Percentiles rank a stretch among this genome's conserved stretches.
Evolutionary conservation across 2,888 invertebrate genomes (phyloP).

Genomic region (Drosophila pegasa): DNA sequence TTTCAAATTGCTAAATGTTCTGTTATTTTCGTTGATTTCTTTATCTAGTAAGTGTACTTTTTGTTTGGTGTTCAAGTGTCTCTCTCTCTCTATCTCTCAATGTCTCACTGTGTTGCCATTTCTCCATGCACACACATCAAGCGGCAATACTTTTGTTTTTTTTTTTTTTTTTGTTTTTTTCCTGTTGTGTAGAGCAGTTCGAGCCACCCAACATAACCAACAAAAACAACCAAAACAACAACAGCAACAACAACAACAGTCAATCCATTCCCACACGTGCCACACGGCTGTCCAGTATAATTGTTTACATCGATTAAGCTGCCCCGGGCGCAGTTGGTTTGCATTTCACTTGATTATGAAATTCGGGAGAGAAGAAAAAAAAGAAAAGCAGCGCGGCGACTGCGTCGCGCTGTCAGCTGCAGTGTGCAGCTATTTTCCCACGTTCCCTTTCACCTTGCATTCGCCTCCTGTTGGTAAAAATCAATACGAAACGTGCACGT

Average conservation of each 20-base stretch:
- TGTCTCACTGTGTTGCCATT: constrained; percentile 59
- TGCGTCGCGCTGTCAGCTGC: constrained; percentile 28
- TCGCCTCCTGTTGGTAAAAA: constrained; percentile 60
- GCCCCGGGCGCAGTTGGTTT: constrained; percentile 2
- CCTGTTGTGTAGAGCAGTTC: constrained; percentile 27
- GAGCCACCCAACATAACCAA: constrained; percentile 45
- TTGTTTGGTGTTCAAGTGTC: constrained; percentile 62
- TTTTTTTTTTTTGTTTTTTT: constrained; percentile 15
- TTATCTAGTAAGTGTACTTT: constrained; percentile 51
- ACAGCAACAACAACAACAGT: constrained; percentile 37
- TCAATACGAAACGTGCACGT: constrained; percentile 66
- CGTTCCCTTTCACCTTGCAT: constrained; percentile 24
- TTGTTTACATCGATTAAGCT: constrained; percentile 2
- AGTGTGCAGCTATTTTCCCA: constrained; percentile 57
- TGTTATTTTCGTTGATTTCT: constrained; percentile 46
- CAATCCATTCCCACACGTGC: constrained; percentile 42
- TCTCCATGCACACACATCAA: constrained; percentile 47
- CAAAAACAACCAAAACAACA: constrained; percentile 36
- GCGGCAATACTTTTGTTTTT: constrained; percentile 51
- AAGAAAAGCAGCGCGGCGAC: constrained; percentile 2
- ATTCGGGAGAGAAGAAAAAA: constrained; percentile 21
- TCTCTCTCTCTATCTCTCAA: constrained; percentile 48
- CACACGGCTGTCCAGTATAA: constrained; percentile 18
- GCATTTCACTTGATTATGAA: constrained; percentile 49
- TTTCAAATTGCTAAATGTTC: constrained; percentile 59